Evolutionary conservation across 1,140 invertebrate genomes (phyloP).

Genomic region (Eurosta solidaginis): DNA sequence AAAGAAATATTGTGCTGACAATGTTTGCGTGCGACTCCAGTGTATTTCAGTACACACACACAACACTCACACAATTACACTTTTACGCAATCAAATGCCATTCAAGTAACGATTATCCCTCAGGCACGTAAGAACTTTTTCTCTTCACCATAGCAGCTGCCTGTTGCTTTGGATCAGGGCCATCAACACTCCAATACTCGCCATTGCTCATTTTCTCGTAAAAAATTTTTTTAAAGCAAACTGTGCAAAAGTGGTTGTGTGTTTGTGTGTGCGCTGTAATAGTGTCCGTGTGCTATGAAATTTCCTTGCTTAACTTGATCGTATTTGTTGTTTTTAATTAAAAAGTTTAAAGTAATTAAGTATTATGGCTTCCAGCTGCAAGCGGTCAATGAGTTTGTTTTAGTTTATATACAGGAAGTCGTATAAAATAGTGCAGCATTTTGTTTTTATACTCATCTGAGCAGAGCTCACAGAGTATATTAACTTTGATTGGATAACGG

Average conservation of each 20-base stretch:
- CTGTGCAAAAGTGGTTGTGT: not conserved
- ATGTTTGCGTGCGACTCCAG: not conserved
- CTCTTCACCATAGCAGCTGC: not conserved
- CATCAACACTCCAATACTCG: too few species aligned
- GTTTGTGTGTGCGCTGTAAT: too few species aligned
- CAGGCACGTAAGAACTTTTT: not conserved
- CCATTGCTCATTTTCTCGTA: too few species aligned
- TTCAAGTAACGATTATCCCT: not conserved
- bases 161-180: not conserved
- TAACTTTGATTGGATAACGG: too few species aligned
- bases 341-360: slow-evolving; percentile 26
- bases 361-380: slow-evolving; percentile 11
- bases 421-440: not conserved
- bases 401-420: not conserved
- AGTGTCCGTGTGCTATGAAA: not conserved
- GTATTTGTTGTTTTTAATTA: slow-evolving; percentile 7
- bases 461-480: too few species aligned
- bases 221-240: not conserved
- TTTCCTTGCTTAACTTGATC: not conserved
- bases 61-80: not conserved
- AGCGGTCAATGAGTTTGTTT: not conserved
- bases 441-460: too few species aligned
- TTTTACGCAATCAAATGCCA: not conserved
- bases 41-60: not conserved
- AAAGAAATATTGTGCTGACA: too few species aligned